Conservation (phyloP, 2,888 invertebrate genomes). For the Rosalia funebris region DNA sequence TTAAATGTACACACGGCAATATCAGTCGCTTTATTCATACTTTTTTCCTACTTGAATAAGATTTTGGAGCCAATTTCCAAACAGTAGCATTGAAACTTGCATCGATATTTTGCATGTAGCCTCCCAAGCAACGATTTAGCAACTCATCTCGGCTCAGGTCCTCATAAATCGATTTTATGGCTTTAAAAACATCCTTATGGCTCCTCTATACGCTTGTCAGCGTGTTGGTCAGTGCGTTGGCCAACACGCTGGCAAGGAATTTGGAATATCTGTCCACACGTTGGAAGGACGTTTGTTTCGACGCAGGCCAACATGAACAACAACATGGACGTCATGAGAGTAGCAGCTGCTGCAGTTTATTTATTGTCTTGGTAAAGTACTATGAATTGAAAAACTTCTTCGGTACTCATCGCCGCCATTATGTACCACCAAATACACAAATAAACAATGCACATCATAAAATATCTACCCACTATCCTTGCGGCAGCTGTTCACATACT, state of each 20-base stretch:
- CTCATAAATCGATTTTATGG: no score
- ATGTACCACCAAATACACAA: background rate
- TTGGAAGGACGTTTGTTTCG: slow-evolving; percentile 7
- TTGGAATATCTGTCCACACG: slow-evolving; percentile 9
- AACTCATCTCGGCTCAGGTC: no score
- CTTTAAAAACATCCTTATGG: no score
- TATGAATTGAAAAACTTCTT: background rate
- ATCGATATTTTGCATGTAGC: no score
- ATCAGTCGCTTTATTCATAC: no score
- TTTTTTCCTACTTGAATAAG: no score
- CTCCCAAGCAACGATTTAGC: no score
- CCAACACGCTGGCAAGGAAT: slow-evolving; percentile 17
- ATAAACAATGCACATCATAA: background rate
- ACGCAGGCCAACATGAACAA: slow-evolving; percentile 8
- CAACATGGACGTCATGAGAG: slow-evolving; percentile 1
- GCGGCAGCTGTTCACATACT: slow-evolving; percentile 2
- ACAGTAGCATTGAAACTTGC: no score
- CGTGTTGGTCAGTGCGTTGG: background rate
- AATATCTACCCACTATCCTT: background rate
- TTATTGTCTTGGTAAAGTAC: background rate
- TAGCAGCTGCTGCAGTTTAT: slow-evolving; percentile 6
- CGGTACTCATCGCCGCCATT: no score
- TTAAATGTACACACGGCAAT: no score
- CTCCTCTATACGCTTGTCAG: background rate
- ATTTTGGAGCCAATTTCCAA: no score